phyloP scores from a whole-genome alignment of 1,140 invertebrate genomes.

The Pogonomyrmex californicus region DNA sequence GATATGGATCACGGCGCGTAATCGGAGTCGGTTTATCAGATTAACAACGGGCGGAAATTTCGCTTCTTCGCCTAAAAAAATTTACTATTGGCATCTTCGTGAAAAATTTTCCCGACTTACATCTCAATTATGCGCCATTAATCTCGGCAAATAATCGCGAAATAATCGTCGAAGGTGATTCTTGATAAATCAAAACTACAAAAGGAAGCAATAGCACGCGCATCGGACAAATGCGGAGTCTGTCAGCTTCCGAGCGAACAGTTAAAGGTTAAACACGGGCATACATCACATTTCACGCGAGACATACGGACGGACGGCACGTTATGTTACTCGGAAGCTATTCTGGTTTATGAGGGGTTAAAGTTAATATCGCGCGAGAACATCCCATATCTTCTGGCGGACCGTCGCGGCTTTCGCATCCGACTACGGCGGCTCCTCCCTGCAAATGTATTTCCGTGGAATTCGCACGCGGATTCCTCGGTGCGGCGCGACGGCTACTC shows the following conservation, averaged over 20 bases:
- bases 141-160: conserved; percentile 20
- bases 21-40: neutral
- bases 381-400: conserved; percentile 26
- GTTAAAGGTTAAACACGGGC: conserved; percentile 45
- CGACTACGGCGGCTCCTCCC: conserved; percentile 28
- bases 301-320: conserved; percentile 17
- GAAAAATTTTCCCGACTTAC: neutral
- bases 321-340: conserved; percentile 50
- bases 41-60: neutral
- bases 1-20: neutral
- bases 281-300: conserved; percentile 54
- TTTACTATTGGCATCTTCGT: neutral
- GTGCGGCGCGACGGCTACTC: conserved; percentile 28
- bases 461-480: conserved; percentile 65
- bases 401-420: conserved; percentile 26
- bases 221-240: conserved; percentile 44
- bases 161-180: conserved; percentile 23
- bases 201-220: conserved; percentile 8
- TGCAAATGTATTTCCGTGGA: conserved; percentile 65
- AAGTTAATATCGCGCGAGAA: conserved; percentile 48
- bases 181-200: conserved; percentile 35
- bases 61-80: neutral
- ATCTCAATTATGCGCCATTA: neutral
- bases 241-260: conserved; percentile 52
- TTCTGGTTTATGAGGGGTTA: conserved; percentile 51